A percentile compares a stretch with the other conserved stretches of the same genome.
phyloP scores from a whole-genome alignment of 64 coral and sea anemone genomes.

The Pocillopora damicornis region DNA sequence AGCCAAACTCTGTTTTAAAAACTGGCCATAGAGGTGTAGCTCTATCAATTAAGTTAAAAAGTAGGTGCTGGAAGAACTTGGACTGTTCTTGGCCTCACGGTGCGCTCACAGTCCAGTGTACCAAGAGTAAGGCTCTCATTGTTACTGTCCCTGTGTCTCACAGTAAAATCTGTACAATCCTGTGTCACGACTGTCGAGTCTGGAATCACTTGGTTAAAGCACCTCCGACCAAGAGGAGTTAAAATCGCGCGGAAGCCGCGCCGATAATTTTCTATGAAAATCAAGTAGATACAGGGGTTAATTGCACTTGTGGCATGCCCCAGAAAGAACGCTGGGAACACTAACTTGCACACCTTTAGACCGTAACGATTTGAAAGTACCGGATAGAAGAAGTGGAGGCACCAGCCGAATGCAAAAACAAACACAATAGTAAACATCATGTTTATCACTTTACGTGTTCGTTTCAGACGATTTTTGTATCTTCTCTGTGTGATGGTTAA shows the following conservation, averaged over 20 bases:
- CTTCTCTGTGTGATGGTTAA: not conserved
- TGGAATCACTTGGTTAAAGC: not conserved
- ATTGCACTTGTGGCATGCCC: constrained; percentile 33
- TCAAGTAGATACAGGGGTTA: constrained; percentile 38
- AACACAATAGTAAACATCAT: constrained; percentile 46
- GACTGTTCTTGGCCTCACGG: not conserved
- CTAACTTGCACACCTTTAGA: constrained; percentile 23
- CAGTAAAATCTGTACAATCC: not conserved
- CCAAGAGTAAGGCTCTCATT: not conserved
- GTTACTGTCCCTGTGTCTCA: not conserved
- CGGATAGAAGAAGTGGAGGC: constrained; percentile 37
- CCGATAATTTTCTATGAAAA: constrained; percentile 39
- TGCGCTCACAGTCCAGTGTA: not conserved
- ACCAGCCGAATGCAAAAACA: constrained; percentile 44
- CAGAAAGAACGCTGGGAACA: constrained; percentile 27
- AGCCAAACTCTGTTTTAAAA: too few species aligned
- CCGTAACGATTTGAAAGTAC: not conserved
- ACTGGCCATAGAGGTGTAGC: too few species aligned
- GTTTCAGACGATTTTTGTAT: constrained; percentile 1
- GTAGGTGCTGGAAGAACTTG: not conserved
- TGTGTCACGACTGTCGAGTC: not conserved
- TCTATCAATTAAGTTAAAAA: too few species aligned
- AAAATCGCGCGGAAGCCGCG: not conserved
- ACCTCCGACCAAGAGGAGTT: not conserved
- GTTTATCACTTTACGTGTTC: constrained; percentile 36